These are phyloP conservation scores for Drosophila sechellia DNA, from an alignment of 1,140 invertebrate genomes.

Conservation along the genomic window DNA sequence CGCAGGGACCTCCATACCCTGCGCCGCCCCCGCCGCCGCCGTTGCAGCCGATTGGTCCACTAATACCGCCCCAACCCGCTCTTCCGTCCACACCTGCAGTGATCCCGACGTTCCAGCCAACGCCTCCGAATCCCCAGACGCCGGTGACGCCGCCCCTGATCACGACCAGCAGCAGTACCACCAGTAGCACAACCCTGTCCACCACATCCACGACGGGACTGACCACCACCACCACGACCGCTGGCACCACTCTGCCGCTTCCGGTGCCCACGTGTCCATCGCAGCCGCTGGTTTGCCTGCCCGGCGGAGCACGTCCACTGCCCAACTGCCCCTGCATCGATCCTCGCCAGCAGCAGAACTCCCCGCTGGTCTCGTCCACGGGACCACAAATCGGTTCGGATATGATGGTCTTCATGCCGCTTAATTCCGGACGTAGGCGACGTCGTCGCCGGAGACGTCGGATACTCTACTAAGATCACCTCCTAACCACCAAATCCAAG, in stretches of 20 bases:
- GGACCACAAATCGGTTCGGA: slow-evolving; percentile 57
- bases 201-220: slow-evolving; percentile 34
- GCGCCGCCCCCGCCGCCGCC: slow-evolving; percentile 5
- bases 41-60: slow-evolving; percentile 30
- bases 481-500: not conserved
- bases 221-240: slow-evolving; percentile 32
- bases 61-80: slow-evolving; percentile 43
- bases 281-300: slow-evolving; percentile 67
- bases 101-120: slow-evolving; percentile 70
- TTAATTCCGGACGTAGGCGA: slow-evolving; percentile 54
- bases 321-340: slow-evolving; percentile 81
- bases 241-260: slow-evolving; percentile 46
- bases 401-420: slow-evolving; percentile 75
- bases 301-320: slow-evolving; percentile 59
- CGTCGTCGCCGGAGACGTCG: slow-evolving; percentile 61
- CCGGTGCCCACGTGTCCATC: slow-evolving; percentile 62
- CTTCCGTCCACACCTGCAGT: slow-evolving; percentile 53
- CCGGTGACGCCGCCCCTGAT: slow-evolving; percentile 37
- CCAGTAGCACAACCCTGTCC: slow-evolving; percentile 24
- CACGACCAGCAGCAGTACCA: slow-evolving; percentile 19
- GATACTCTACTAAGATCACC: slow-evolving; percentile 22
- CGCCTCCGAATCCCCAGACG: slow-evolving; percentile 52
- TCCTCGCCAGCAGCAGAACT: slow-evolving; percentile 64
- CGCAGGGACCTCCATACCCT: slow-evolving; percentile 23
- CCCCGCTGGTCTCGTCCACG: slow-evolving; percentile 13